Conservation (phyloP, 2,113 vertebrate genomes). For the Mustela nigripes region DNA sequence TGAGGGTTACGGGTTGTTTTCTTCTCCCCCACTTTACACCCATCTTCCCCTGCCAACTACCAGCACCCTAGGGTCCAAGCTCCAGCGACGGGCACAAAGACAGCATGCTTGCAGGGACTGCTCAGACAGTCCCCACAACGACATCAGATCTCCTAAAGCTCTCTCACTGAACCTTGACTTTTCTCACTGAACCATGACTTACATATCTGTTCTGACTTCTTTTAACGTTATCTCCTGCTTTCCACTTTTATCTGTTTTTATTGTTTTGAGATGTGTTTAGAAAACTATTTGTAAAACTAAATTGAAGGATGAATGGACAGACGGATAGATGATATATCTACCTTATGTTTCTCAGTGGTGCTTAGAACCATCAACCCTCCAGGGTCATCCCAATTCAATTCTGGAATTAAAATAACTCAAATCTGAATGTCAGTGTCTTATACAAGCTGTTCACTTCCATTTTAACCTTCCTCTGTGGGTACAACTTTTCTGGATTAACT, state of each 20-base stretch:
- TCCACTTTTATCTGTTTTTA: neutral
- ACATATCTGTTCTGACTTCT: neutral
- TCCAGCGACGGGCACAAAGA: neutral
- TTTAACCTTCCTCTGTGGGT: neutral
- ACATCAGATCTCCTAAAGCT: neutral
- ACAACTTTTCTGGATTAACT: neutral
- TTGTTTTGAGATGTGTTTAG: neutral
- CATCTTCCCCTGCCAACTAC: neutral
- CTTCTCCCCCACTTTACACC: neutral
- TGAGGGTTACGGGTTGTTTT: neutral
- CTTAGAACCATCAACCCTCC: neutral
- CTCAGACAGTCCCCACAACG: neutral
- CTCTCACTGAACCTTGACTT: neutral
- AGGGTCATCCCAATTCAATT: neutral
- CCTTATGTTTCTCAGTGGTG: neutral
- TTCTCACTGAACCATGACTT: neutral
- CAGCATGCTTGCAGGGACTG: neutral
- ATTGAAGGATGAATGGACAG: neutral
- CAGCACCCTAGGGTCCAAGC: neutral
- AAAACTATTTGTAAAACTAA: neutral
- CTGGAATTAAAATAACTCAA: neutral
- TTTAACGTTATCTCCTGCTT: neutral
- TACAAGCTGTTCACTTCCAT: neutral
- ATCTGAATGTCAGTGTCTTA: neutral
- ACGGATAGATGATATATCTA: neutral